Percentiles rank a stretch among this genome's conserved stretches.
Evolutionary conservation across 2,113 vertebrate species (phyloP).

Genomic region (Potamarius usumacintae): DNA sequence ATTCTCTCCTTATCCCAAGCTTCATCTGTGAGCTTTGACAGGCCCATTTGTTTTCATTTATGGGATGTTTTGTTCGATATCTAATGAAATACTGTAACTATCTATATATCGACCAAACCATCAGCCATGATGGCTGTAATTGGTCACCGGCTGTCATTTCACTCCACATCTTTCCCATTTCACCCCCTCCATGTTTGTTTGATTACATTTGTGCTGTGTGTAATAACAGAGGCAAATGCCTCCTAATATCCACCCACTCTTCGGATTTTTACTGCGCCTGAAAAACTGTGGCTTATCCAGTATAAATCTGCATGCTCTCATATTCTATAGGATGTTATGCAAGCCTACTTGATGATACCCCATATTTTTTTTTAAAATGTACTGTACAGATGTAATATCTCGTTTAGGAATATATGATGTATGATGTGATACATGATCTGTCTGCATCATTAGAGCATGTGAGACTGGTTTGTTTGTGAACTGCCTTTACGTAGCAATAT

Average conservation of each 20-base stretch:
- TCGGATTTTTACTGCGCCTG: background rate
- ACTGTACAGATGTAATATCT: background rate
- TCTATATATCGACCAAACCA: slow-evolving; percentile 68
- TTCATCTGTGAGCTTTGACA: slow-evolving; percentile 59
- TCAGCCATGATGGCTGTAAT: slow-evolving; percentile 55
- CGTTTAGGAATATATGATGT: slow-evolving; percentile 6
- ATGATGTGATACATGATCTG: slow-evolving; percentile 12
- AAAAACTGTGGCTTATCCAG: slow-evolving; percentile 6
- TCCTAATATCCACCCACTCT: slow-evolving; percentile 36
- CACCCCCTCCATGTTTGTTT: slow-evolving; percentile 54
- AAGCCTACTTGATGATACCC: background rate
- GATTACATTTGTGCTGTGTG: slow-evolving; percentile 59
- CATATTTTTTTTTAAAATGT: background rate
- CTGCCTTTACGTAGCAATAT: slow-evolving; percentile 8
- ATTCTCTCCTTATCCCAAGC: slow-evolving; percentile 42
- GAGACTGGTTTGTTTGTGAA: background rate
- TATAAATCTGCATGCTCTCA: background rate
- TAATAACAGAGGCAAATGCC: slow-evolving; percentile 47
- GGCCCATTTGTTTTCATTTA: slow-evolving; percentile 74
- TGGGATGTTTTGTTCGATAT: slow-evolving; percentile 66
- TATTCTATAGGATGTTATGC: slow-evolving; percentile 1
- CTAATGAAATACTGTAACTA: slow-evolving; percentile 68
- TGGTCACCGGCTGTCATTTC: slow-evolving; percentile 61
- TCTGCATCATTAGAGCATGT: slow-evolving; percentile 14
- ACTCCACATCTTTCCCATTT: slow-evolving; percentile 47